Evolutionary conservation across 2,797 vertebrate genomes (phyloP), one percentile per base, ranked within the genome.

Genomic region (Lagodon rhomboides): DNA sequence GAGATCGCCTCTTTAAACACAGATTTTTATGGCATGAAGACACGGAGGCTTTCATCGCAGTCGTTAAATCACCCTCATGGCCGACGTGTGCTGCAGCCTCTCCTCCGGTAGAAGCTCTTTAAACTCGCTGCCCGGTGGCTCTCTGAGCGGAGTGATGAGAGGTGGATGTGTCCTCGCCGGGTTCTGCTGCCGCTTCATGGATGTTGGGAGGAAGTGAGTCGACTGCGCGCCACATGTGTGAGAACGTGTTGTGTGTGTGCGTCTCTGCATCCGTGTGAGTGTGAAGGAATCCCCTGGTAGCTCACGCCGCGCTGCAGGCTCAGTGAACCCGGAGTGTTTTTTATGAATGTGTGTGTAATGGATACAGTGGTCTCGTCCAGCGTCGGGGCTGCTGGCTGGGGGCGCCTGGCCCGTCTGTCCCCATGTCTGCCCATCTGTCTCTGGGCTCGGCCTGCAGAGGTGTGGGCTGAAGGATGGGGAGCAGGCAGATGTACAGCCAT

Each of bases 401-500:
- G 88, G 85, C 86, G 83, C 85, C 92, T 58, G 82, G 79, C 82
- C 86, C 54, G 89, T 93, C 91, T 90, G 89, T 92, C 90, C 92
- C 90, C 88, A 89, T 92, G 90, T 93, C 92, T 94, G 58, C 85
- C 85, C 91, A 91, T 91, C 88, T 92, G 92, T 91, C 85, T 93
- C 84, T 83, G 84, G 72, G 89, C 85, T 70, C 34, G 5, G 79
- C 73, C 56, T 3, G 30, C 20, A 46, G 88, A 95, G 91, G 94
- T 95, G 95, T 94, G 89, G 85, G 92, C 23, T 95, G 95, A 95
- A 89, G 92, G 91, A 95, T 95, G 92, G 93, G 95, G 95, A 96
- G 95, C 71, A 46, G 85, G 92, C 85, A 89, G 93, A 95, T 92
- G 89, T 68, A 63, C 83, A 50, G 86, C 84, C 88, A 92, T 94